Percentiles rank a stretch among this genome's conserved stretches.
These are phyloP conservation scores for Apotomis capreana DNA, from an alignment of 2,888 invertebrate genomes.

Conservation along the genomic window DNA sequence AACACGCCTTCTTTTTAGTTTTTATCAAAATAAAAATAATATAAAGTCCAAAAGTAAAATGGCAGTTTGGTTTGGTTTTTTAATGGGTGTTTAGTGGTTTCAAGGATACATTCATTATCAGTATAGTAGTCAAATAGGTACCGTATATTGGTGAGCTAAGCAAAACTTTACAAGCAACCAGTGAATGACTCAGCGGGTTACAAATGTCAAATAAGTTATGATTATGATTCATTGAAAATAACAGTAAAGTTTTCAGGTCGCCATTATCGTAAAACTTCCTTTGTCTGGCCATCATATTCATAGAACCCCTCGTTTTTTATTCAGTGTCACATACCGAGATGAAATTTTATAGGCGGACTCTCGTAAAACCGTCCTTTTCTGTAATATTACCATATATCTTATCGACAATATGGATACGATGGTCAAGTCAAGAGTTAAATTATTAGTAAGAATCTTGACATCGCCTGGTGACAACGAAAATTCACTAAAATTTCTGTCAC, in stretches of 20 bases:
- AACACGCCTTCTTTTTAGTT: no score
- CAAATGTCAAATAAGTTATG: slow-evolving; percentile 2
- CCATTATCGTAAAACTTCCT: slow-evolving; percentile 37
- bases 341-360: slow-evolving; percentile 33
- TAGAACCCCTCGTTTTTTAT: slow-evolving; percentile 29
- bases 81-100: no score
- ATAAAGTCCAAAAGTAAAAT: no score
- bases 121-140: no score
- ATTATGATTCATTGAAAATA: slow-evolving; percentile 27
- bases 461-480: no score
- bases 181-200: slow-evolving; percentile 10
- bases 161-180: background rate
- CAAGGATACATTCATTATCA: no score
- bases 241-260: slow-evolving; percentile 5
- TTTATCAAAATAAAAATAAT: no score
- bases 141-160: no score
- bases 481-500: no score
- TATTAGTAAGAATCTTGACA: no score
- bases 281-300: slow-evolving; percentile 28
- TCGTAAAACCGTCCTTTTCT: slow-evolving; percentile 23
- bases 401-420: background rate
- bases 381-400: slow-evolving; percentile 45
- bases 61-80: no score
- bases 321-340: slow-evolving; percentile 20
- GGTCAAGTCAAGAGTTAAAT: no score